Evolutionary conservation across 2,797 vertebrate genomes (phyloP).

Genomic region (Eulemur mongoz): DNA sequence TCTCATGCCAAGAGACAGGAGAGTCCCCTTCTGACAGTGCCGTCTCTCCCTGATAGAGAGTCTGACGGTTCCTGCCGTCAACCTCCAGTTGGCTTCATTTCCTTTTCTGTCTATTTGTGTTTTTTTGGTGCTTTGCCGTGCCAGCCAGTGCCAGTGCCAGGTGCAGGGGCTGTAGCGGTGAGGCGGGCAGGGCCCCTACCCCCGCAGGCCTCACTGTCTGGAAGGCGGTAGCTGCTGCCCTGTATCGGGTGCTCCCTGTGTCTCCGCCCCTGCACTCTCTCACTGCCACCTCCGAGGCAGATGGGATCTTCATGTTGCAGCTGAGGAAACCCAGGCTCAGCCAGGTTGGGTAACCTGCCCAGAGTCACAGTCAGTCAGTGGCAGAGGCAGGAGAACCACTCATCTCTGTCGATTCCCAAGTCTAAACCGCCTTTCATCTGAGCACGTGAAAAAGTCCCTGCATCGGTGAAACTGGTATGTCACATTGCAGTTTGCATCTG

Average conservation of each 20-base stretch:
- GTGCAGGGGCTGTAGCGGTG: neutral
- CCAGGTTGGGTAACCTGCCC: neutral
- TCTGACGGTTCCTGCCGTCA: neutral
- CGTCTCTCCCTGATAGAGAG: no score
- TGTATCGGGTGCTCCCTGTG: neutral
- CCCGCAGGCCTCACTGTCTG: neutral
- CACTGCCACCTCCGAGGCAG: neutral
- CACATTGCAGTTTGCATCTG: neutral
- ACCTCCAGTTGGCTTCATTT: fast-evolving
- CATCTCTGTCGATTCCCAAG: neutral
- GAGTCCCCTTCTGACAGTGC: neutral
- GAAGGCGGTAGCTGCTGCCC: fast-evolving
- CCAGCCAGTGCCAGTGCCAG: neutral
- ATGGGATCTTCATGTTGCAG: neutral
- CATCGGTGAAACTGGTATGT: neutral
- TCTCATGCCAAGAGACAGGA: neutral
- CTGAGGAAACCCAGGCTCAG: neutral
- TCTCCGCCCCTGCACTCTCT: neutral
- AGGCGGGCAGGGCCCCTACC: neutral
- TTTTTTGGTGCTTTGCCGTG: neutral
- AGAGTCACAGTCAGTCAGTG: neutral
- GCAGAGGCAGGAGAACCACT: neutral
- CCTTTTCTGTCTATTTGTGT: neutral
- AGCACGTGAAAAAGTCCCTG: neutral
- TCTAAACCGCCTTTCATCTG: neutral